Conservation (phyloP, 2,797 vertebrate species). For the Dendrocincla tyrannina region DNA sequence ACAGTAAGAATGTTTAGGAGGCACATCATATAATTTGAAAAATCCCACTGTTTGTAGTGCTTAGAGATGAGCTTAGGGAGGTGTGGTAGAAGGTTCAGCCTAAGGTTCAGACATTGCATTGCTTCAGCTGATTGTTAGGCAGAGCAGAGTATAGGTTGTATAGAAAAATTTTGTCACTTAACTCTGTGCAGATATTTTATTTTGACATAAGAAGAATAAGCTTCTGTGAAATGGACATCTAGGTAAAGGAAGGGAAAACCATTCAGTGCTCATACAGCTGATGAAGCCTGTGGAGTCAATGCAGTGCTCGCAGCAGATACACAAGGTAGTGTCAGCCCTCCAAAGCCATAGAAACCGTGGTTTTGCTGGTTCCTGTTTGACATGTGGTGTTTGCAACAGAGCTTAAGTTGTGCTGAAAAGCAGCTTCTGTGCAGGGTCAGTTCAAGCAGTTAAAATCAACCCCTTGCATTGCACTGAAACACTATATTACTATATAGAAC, state of each 20-base stretch:
- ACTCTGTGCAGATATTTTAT: background rate
- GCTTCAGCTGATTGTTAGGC: background rate
- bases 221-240: background rate
- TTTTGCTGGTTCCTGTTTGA: background rate
- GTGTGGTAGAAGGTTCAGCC: background rate
- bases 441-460: background rate
- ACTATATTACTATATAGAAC: too few relatives aligned
- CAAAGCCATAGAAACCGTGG: background rate
- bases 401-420: background rate
- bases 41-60: background rate
- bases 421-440: background rate
- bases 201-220: background rate
- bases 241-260: background rate
- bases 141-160: background rate
- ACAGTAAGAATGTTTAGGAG: background rate
- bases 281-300: background rate
- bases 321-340: background rate
- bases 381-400: background rate
- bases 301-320: background rate
- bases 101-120: background rate
- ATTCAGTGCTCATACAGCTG: accelerated
- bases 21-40: background rate
- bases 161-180: background rate
- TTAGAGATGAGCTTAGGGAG: background rate
- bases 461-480: background rate